Evolutionary conservation across 23 tunicate species (phyloP).

Genomic region (Styela plicata): DNA sequence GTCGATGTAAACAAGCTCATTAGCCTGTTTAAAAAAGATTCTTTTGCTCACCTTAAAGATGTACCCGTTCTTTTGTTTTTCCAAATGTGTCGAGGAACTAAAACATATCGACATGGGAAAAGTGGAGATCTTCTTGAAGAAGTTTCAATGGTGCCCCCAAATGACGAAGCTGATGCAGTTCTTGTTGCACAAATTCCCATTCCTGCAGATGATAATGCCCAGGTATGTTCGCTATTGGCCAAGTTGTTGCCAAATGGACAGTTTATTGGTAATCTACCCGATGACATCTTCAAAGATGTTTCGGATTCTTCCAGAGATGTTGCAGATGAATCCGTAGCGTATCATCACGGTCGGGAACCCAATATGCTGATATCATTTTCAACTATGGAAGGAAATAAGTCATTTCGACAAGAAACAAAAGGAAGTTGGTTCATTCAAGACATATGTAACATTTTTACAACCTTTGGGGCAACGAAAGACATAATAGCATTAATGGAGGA

Average conservation of each 20-base stretch:
- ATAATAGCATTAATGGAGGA: background rate
- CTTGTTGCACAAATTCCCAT: too few species aligned
- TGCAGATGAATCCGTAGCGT: background rate
- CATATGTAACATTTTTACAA: background rate
- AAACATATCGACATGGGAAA: background rate
- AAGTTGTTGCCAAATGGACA: too few species aligned
- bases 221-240: too few species aligned
- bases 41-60: background rate
- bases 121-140: too few species aligned
- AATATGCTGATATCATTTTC: conserved; percentile 8
- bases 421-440: conserved; percentile 9
- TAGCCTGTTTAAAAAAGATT: background rate
- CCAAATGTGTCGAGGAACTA: background rate
- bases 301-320: too few species aligned
- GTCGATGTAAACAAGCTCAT: background rate
- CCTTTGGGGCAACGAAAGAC: background rate
- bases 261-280: too few species aligned
- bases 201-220: too few species aligned
- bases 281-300: too few species aligned
- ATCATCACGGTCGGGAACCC: background rate
- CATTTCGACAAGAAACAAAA: background rate
- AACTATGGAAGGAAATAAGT: background rate
- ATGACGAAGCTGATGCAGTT: too few species aligned
- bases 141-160: too few species aligned
- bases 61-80: background rate